Percentiles rank a stretch among this genome's conserved stretches.
phyloP scores from a whole-genome alignment of 2,113 vertebrate genomes.

The Canis aureus region DNA sequence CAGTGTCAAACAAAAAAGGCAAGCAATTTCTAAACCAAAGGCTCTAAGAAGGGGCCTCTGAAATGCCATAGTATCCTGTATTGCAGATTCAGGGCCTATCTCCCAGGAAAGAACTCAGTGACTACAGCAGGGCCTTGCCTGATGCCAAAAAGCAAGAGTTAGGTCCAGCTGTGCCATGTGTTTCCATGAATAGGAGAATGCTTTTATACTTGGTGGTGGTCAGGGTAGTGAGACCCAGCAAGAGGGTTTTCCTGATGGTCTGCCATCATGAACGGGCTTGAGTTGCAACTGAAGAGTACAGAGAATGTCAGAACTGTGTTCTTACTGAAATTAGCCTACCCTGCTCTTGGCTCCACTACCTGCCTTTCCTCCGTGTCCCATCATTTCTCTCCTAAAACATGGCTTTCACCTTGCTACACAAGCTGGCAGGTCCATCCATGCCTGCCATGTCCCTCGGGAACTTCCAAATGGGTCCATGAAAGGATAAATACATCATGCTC shows the following conservation, averaged over 20 bases:
- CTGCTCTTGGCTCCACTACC: background rate
- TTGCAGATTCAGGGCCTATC: background rate
- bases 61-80: background rate
- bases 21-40: background rate
- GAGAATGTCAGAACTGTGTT: background rate
- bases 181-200: background rate
- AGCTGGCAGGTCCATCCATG: background rate
- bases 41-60: background rate
- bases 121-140: background rate
- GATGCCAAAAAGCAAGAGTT: background rate
- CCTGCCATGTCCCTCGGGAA: background rate
- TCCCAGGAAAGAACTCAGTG: background rate
- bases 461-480: background rate
- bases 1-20: background rate
- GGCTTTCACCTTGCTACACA: background rate
- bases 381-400: background rate
- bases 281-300: background rate
- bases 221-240: background rate
- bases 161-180: background rate
- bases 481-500: background rate
- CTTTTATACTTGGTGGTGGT: background rate
- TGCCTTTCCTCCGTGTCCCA: background rate
- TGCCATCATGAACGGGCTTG: background rate
- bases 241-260: background rate
- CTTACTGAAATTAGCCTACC: background rate